phyloP scores from a whole-genome alignment of 2,888 invertebrate species.

The Horisme vitalbata region DNA sequence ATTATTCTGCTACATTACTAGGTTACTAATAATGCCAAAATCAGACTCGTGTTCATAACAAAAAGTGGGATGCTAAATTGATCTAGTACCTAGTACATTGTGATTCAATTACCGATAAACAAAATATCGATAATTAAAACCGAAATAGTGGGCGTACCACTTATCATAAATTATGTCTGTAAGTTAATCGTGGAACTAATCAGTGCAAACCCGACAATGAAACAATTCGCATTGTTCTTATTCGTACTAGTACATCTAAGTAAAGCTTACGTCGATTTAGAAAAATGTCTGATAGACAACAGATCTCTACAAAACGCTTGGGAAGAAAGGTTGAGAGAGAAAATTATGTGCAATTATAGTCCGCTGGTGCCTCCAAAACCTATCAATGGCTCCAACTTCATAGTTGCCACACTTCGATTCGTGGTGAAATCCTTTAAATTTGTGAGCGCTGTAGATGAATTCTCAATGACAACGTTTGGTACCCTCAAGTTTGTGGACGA shows the following conservation, averaged over 20 bases:
- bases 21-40: no score
- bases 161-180: conserved; percentile 6
- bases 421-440: conserved; percentile 43
- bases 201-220: conserved; percentile 20
- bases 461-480: conserved; percentile 36
- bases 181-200: neutral
- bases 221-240: conserved; percentile 12
- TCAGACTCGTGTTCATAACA: no score
- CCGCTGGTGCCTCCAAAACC: conserved; percentile 2
- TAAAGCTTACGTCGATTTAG: conserved; percentile 2
- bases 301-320: conserved; percentile 27
- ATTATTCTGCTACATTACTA: no score
- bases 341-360: conserved; percentile 22
- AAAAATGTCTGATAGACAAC: conserved; percentile 26
- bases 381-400: conserved; percentile 6
- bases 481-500: conserved; percentile 40
- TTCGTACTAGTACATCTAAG: conserved; percentile 9
- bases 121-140: conserved; percentile 6
- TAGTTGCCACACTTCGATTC: conserved; percentile 34
- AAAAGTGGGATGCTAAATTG: neutral
- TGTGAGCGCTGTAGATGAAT: conserved; percentile 34
- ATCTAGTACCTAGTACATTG: neutral
- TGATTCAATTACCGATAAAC: neutral
- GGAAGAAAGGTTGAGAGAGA: conserved; percentile 28
- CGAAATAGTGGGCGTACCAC: conserved; percentile 10